Evolutionary conservation across 2,888 invertebrate species (phyloP).

Genomic region (Cryptops parisi): DNA sequence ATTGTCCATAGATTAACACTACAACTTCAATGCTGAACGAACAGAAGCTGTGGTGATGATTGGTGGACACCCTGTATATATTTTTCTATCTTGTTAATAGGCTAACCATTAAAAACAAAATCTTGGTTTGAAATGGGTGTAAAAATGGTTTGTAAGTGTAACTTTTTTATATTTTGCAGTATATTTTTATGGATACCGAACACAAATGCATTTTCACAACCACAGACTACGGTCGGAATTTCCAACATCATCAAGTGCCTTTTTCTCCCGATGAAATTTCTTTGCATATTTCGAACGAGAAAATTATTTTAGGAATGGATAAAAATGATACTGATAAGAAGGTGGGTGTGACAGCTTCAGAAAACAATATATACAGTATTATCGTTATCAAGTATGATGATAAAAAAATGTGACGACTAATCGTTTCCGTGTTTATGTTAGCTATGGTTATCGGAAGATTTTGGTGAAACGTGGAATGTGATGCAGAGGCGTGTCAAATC

Average conservation of each 20-base stretch:
- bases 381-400: background rate
- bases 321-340: slow-evolving; percentile 48
- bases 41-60: background rate
- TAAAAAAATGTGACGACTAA: background rate
- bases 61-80: background rate
- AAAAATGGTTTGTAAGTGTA: too few species aligned
- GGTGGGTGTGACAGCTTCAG: slow-evolving; percentile 23
- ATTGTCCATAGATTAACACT: too few species aligned
- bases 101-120: too few species aligned
- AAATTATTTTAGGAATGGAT: slow-evolving; percentile 57
- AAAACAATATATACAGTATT: too few species aligned
- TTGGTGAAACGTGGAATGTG: slow-evolving; percentile 53
- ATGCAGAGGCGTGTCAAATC: slow-evolving; percentile 60
- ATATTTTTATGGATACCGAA: slow-evolving; percentile 65
- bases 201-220: slow-evolving; percentile 65
- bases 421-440: slow-evolving; percentile 26
- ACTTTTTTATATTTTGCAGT: slow-evolving; percentile 39
- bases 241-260: slow-evolving; percentile 44
- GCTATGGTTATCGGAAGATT: slow-evolving; percentile 62
- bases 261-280: slow-evolving; percentile 66
- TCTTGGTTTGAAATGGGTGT: too few species aligned
- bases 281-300: slow-evolving; percentile 55
- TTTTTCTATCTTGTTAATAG: slow-evolving; percentile 31
- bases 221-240: slow-evolving; percentile 52
- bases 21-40: too few species aligned